phyloP scores from a whole-genome alignment of 2,888 invertebrate genomes.

The Amaurobius ferox region DNA sequence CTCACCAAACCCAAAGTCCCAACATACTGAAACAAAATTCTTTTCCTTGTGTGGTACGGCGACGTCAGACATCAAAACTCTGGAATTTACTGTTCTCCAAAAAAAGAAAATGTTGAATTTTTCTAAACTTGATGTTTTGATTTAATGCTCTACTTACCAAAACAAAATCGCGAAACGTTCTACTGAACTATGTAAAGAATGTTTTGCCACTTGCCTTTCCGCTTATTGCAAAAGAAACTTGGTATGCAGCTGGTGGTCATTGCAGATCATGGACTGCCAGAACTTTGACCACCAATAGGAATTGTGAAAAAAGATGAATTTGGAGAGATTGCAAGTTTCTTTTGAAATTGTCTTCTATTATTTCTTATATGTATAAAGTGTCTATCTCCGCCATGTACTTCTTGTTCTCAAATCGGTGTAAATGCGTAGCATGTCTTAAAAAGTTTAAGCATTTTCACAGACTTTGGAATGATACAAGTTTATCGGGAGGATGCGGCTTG shows the following conservation, averaged over 20 bases:
- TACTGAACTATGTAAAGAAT: conserved; percentile 39
- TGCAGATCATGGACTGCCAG: not conserved
- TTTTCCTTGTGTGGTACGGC: conserved; percentile 4
- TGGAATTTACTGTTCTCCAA: not conserved
- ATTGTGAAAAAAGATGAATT: not conserved
- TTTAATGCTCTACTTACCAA: conserved; percentile 52
- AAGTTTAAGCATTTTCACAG: not conserved
- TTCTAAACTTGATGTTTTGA: conserved; percentile 56
- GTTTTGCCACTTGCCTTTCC: conserved; percentile 43
- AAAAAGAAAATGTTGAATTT: conserved; percentile 34
- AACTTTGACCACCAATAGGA: not conserved
- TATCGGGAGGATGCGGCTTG: not conserved
- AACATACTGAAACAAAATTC: conserved; percentile 7
- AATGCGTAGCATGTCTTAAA: conserved; percentile 28
- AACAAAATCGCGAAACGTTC: conserved; percentile 30
- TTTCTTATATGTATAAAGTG: conserved; percentile 40
- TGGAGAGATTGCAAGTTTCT: conserved; percentile 4
- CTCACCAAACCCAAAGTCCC: not conserved
- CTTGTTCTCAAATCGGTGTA: conserved; percentile 43
- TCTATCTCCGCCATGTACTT: conserved; percentile 47
- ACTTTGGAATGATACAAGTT: not conserved
- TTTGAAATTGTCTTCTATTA: conserved; percentile 31
- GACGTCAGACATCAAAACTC: conserved; percentile 6
- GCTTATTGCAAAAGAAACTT: conserved; percentile 46
- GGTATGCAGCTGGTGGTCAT: not conserved